Percentiles rank a stretch among this genome's conserved stretches.
Evolutionary conservation across 2,113 vertebrate species (phyloP).

Genomic region (Dicrurus megarhynchus): DNA sequence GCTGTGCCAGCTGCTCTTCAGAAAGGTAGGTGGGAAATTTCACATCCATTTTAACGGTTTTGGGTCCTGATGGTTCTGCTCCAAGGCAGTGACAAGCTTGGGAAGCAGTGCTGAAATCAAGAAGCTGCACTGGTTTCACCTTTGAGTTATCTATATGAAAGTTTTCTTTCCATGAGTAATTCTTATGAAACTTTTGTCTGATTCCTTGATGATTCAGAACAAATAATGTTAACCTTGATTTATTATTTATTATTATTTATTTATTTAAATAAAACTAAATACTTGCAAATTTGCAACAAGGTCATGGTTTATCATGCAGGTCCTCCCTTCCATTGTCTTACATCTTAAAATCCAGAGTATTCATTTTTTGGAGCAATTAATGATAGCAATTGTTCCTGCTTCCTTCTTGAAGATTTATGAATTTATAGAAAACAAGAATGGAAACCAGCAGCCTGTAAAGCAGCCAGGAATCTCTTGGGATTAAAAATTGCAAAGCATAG

Average conservation of each 20-base stretch:
- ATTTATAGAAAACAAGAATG: not conserved
- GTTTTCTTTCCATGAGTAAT: not conserved
- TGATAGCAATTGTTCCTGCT: not conserved
- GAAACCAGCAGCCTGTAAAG: not conserved
- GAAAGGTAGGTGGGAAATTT: constrained; percentile 62
- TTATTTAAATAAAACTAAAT: not conserved
- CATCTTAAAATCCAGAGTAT: not conserved
- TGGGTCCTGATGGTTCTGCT: not conserved
- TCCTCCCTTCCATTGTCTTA: not conserved
- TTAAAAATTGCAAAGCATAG: not conserved
- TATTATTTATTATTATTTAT: no score
- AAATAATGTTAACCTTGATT: not conserved
- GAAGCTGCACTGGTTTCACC: not conserved
- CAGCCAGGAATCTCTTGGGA: not conserved
- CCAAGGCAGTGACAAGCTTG: not conserved
- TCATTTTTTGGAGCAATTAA: not conserved
- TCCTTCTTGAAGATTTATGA: not conserved
- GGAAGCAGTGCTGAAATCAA: not conserved
- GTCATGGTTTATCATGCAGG: not conserved
- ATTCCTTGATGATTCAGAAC: not conserved
- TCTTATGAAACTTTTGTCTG: not conserved
- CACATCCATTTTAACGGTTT: not conserved
- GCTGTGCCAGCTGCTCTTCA: not conserved
- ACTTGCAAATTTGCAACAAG: not conserved
- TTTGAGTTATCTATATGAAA: not conserved